These are phyloP conservation scores for Pampus argenteus DNA, from an alignment of 2,797 vertebrate species.

Conservation along the genomic window DNA sequence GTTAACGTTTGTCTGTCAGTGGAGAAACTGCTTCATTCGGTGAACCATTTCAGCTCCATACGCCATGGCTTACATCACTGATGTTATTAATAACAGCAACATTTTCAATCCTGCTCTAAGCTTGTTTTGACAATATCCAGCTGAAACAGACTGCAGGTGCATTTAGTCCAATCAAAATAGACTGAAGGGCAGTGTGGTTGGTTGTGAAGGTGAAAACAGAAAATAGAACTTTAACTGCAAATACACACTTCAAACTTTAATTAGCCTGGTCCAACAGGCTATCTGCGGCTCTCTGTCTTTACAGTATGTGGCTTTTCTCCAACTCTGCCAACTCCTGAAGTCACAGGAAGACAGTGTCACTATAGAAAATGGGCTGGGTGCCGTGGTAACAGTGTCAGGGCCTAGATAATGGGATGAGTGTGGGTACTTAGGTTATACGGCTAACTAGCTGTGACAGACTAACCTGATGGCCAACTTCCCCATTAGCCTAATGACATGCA, in stretches of 20 bases:
- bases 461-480: slow-evolving; percentile 55
- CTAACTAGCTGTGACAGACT: slow-evolving; percentile 59
- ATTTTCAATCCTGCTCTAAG: no score
- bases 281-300: slow-evolving; percentile 1
- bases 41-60: neutral
- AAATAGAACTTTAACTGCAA: neutral
- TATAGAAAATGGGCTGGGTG: slow-evolving; percentile 24
- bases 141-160: neutral
- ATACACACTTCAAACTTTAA: neutral
- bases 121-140: no score
- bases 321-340: slow-evolving; percentile 17
- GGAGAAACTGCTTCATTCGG: neutral
- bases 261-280: neutral
- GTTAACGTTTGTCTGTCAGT: no score
- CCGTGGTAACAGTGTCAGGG: slow-evolving; percentile 42
- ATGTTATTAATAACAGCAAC: neutral
- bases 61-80: neutral
- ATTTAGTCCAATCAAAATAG: neutral
- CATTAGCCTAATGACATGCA: slow-evolving; percentile 44
- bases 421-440: slow-evolving; percentile 18
- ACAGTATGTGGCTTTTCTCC: slow-evolving; percentile 18
- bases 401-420: slow-evolving; percentile 53
- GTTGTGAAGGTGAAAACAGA: neutral
- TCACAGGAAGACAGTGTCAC: slow-evolving; percentile 46
- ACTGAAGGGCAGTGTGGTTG: neutral